Base-by-base conservation (phyloP, 2,113 vertebrate species). In the Eleginops maclovinus region DNA sequence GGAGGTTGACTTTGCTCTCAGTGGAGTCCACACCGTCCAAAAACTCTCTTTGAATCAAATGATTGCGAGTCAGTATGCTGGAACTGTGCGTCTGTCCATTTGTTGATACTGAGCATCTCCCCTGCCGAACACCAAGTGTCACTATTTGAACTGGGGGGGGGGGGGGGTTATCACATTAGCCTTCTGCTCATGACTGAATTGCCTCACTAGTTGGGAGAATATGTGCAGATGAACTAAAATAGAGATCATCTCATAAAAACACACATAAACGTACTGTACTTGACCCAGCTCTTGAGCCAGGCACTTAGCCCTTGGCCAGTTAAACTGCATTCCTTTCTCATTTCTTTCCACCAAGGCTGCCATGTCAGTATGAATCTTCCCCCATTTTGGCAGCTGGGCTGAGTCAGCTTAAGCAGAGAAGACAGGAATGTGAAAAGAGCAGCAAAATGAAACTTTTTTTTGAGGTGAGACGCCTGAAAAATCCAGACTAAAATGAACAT, bases 1-100 rank as follows among this genome's bases (percentile, higher is more conserved):
- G 81, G 71, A 55, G 50, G 76, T 51, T 70, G 73, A 72, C 78
- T 75, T 82, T 79, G 28, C 64, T 70, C 73, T 59, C 56, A 44
- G 21, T 53, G 56, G 47, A 55, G 40, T 21, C 19, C 70, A 19
- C n/a, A 28, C 4, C 7, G 21, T 24, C 31, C 9, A 3, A 44
- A 61, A 64, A 51, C 64, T 58, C 53, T 75, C 44, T 81, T 61
- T 43, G 24, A 61, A 47, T 74, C n/a, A 67, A 78, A 80, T 72
- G 66, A 82, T 22, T 56, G 54, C 15, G 13, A 54, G 72, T 47
- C 53, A 12, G 41, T 44, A 21, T 21, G 49, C 51, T 59, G 62
- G 76, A 44, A 49, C 55, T 28, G 26, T 1, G 1, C 9, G 0
- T 55, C 56, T 64, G 50, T 73, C 53, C 49, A 60, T 85, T 55